phyloP scores from a whole-genome alignment of 2,797 vertebrate species.

The Danio tinwini region DNA sequence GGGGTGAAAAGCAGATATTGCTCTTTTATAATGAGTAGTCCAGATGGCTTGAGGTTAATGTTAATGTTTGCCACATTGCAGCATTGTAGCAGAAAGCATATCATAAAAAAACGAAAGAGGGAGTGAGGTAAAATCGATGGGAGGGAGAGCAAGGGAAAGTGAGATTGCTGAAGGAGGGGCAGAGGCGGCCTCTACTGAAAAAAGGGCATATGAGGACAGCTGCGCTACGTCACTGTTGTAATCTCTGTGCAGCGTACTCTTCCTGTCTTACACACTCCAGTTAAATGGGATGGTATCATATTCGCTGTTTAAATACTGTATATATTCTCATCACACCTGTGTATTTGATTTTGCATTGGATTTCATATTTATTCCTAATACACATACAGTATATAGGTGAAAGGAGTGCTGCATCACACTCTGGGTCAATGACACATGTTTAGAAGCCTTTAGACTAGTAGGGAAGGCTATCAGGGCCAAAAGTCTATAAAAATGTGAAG shows the following conservation, averaged over 20 bases:
- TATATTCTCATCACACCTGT: neutral
- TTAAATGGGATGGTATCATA: constrained; percentile 13
- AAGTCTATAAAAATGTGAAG: no score
- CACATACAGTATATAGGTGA: neutral
- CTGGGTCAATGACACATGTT: neutral
- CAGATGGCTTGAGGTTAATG: constrained; percentile 67
- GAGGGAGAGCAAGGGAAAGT: constrained; percentile 40
- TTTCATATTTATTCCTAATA: neutral
- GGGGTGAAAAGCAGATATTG: constrained; percentile 53
- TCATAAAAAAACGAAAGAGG: constrained; percentile 53
- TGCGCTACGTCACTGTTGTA: constrained; percentile 49
- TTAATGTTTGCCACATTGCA: constrained; percentile 69
- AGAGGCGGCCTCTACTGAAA: constrained; percentile 43
- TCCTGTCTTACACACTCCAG: constrained; percentile 33
- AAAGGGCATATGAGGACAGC: constrained; percentile 66
- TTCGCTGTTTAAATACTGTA: constrained; percentile 17
- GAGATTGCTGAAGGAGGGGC: constrained; percentile 38
- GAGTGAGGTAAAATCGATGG: constrained; percentile 53
- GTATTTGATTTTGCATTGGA: neutral
- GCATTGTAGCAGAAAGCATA: constrained; percentile 62
- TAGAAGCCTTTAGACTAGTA: no score
- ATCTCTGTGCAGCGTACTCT: constrained; percentile 43
- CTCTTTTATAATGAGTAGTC: constrained; percentile 60
- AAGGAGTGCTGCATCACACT: neutral
- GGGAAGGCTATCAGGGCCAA: no score